Evolutionary conservation across 2,888 invertebrate genomes (phyloP).

Genomic region (Oscheius sp.): DNA sequence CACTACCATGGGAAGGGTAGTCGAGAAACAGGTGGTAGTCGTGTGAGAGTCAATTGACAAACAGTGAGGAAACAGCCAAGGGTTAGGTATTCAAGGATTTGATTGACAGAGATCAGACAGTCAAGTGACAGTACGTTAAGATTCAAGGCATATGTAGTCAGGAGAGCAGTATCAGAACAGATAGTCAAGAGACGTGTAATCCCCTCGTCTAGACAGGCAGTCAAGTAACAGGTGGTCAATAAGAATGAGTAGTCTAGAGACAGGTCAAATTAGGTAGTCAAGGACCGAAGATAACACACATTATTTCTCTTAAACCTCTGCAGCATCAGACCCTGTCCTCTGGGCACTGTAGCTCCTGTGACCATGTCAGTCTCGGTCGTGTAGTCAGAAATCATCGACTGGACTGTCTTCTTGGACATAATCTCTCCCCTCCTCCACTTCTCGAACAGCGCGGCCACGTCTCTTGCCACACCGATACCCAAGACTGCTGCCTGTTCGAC

Average conservation of each 20-base stretch:
- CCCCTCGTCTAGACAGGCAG: too few relatives aligned
- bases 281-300: neutral
- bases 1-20: too few relatives aligned
- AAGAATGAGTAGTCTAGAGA: neutral
- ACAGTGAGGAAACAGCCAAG: too few relatives aligned
- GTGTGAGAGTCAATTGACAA: too few relatives aligned
- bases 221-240: too few relatives aligned
- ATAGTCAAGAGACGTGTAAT: too few relatives aligned
- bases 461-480: slow-evolving; percentile 62
- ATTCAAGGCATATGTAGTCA: too few relatives aligned
- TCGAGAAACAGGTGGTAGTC: too few relatives aligned
- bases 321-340: slow-evolving; percentile 50
- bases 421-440: slow-evolving; percentile 38
- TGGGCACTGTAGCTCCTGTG: slow-evolving; percentile 43
- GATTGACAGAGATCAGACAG: too few relatives aligned
- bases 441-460: slow-evolving; percentile 60
- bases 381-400: slow-evolving; percentile 41
- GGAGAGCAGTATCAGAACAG: too few relatives aligned
- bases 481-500: slow-evolving; percentile 64
- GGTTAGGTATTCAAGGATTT: too few relatives aligned
- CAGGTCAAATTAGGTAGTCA: neutral
- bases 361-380: slow-evolving; percentile 42
- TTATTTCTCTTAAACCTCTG: slow-evolving; percentile 12
- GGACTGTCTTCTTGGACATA: slow-evolving; percentile 21
- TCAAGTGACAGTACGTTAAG: too few relatives aligned